These are phyloP conservation scores for Microchrysa polita DNA, from an alignment of 2,888 invertebrate genomes.

Conservation along the genomic window DNA sequence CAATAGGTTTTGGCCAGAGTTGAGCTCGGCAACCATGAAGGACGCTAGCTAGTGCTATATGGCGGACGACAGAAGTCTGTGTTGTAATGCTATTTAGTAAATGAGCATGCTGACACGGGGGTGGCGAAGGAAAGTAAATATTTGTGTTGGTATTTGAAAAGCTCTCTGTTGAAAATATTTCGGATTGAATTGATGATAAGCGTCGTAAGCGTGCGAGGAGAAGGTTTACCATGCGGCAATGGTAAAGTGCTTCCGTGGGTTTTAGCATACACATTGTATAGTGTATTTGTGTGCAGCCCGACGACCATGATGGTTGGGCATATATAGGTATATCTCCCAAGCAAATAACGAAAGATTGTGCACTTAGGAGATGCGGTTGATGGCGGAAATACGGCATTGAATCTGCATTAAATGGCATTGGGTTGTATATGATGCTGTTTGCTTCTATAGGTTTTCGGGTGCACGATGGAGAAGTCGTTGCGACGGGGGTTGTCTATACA, in stretches of 20 bases:
- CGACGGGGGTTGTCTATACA: too few species aligned
- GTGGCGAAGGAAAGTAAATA: constrained; percentile 15
- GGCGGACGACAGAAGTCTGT: neutral
- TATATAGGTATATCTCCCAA: too few species aligned
- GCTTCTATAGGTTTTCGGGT: too few species aligned
- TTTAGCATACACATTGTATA: too few species aligned
- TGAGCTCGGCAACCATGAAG: neutral
- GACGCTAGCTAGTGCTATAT: too few species aligned
- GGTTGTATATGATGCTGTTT: too few species aligned
- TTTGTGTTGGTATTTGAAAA: constrained; percentile 38
- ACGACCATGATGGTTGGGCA: neutral
- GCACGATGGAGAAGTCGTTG: too few species aligned
- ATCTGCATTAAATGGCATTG: constrained; percentile 7
- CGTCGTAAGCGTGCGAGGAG: neutral
- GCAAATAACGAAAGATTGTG: too few species aligned
- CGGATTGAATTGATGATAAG: constrained; percentile 1
- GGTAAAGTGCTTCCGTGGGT: neutral
- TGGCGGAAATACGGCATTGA: constrained; percentile 4
- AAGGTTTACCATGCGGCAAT: neutral
- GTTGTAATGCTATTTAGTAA: constrained; percentile 29
- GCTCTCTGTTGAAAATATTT: neutral
- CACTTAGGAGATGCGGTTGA: neutral
- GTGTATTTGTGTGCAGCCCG: constrained; percentile 18
- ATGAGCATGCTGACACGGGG: constrained; percentile 31
- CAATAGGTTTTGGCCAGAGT: neutral